Base-by-base conservation (phyloP, 2,113 vertebrate genomes). In the Murina feae region DNA sequence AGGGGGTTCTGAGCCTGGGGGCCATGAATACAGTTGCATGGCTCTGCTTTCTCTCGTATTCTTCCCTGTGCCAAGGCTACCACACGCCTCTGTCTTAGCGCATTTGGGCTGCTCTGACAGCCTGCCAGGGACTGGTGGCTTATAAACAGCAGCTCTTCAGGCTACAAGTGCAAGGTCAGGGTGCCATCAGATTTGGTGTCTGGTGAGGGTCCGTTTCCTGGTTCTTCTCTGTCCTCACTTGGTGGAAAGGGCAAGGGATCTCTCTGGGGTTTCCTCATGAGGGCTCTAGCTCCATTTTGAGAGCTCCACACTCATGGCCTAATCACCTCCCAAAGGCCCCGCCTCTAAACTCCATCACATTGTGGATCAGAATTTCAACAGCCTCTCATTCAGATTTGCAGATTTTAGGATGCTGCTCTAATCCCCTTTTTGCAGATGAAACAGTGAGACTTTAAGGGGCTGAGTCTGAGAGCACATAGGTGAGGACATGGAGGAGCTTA, bases 11-110 rank as follows among this genome's bases (percentile, higher is more conserved):
- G 51, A 80, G 78, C 78, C 10, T 30, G 7, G 9, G 35, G 25
- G 53, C 1, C 3, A 0, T 20, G 32, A 47, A 7, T 8, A 9
- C 23, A 3, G 23, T 4, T 35, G 16, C 16, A 6, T 0, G 3
- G 51, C 6, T 60, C 42, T 69, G 2, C 60, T 68, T 37, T 53
- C 82, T 55, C 0, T 17, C 37, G 2, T n/a, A 66, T 16, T 20
- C 49, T 47, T 2, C 0, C 25, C 92, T 42, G 32, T 30, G 49
- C 84, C 49, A 2, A 6, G 23, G 35, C 68, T 4, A 7, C 39
- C 18, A 1, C 1, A 14, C 0, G 0, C 63, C 25, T 28, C 66
- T 28, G 18, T 13, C 25, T 25, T 4, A 1, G 51, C 35, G 32
- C 13, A 0, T 49, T 39, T 3, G 4, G 37, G 68, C 78, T 72